Evolutionary conservation across 2,797 vertebrate species (phyloP).

Genomic region (Melanotaenia pygmaea): DNA sequence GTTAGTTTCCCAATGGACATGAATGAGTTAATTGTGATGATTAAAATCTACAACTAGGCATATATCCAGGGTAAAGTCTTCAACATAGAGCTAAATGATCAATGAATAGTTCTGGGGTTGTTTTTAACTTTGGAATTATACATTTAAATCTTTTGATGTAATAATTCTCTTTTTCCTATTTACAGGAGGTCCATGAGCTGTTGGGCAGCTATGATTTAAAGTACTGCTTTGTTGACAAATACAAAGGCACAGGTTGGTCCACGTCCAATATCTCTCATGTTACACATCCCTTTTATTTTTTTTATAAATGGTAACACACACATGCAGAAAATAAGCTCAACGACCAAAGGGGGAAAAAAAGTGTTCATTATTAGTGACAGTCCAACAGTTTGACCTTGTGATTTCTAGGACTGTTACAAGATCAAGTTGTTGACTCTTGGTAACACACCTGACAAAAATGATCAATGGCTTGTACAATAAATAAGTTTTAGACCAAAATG

Average conservation of each 20-base stretch:
- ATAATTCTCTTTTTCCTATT: slow-evolving; percentile 10
- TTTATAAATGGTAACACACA: background rate
- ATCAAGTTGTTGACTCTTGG: background rate
- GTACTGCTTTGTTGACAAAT: slow-evolving; percentile 98
- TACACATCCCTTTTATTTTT: background rate
- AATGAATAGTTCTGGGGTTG: background rate
- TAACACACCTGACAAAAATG: background rate
- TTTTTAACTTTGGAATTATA: background rate
- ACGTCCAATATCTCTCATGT: background rate
- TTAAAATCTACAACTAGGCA: slow-evolving; percentile 18
- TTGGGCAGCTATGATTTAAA: slow-evolving; percentile 92
- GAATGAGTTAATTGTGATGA: slow-evolving; percentile 27
- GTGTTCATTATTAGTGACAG: background rate
- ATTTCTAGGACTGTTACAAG: background rate
- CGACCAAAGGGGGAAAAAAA: background rate
- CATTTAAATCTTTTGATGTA: background rate
- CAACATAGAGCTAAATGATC: background rate
- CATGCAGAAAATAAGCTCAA: background rate
- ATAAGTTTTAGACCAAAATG: background rate
- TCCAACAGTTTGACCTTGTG: background rate
- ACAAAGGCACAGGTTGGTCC: slow-evolving; percentile 94
- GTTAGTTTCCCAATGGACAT: slow-evolving; percentile 17
- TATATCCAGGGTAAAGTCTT: background rate
- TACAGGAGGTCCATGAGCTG: slow-evolving; percentile 94
- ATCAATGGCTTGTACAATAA: background rate